Evolutionary conservation across 1,140 invertebrate genomes (phyloP).

Genomic region (Leucophenga varia): DNA sequence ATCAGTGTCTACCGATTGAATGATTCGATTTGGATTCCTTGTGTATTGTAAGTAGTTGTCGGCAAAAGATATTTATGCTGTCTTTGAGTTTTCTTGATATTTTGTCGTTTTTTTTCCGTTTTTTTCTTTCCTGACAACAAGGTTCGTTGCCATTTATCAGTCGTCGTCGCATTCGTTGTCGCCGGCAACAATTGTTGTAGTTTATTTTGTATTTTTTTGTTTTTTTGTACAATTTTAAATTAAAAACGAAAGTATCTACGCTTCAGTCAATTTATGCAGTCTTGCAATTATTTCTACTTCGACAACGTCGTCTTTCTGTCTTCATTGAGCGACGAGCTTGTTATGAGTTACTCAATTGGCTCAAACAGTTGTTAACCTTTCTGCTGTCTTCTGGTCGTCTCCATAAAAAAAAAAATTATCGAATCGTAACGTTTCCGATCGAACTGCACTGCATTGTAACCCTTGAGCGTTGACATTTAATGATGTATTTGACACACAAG

Average conservation of each 20-base stretch:
- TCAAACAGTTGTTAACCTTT: slow-evolving; percentile 47
- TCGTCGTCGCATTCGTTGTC: slow-evolving; percentile 21
- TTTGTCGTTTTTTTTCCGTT: slow-evolving; percentile 1
- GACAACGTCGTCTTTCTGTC: too few relatives aligned
- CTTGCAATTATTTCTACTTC: slow-evolving; percentile 36
- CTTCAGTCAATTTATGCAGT: slow-evolving; percentile 40
- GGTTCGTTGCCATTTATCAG: slow-evolving; percentile 47
- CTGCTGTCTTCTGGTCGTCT: slow-evolving; percentile 20
- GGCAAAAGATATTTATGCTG: too few relatives aligned
- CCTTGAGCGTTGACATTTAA: slow-evolving; percentile 54
- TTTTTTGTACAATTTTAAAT: slow-evolving; percentile 29
- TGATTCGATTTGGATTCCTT: too few relatives aligned
- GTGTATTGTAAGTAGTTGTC: too few relatives aligned
- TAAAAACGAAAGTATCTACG: slow-evolving; percentile 50
- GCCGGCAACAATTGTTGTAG: slow-evolving; percentile 9
- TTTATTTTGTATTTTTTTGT: slow-evolving; percentile 6
- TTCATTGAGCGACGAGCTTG: slow-evolving; percentile 21
- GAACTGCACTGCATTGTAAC: slow-evolving; percentile 14
- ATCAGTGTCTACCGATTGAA: too few relatives aligned
- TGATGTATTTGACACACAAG: slow-evolving; percentile 55
- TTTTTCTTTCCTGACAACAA: slow-evolving; percentile 41
- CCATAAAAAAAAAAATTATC: slow-evolving; percentile 1
- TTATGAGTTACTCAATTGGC: slow-evolving; percentile 41
- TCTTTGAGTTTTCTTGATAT: slow-evolving; percentile 8
- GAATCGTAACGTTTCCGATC: slow-evolving; percentile 29